Conservation (phyloP, 2,888 invertebrate species). For the Callimorpha dominula region DNA sequence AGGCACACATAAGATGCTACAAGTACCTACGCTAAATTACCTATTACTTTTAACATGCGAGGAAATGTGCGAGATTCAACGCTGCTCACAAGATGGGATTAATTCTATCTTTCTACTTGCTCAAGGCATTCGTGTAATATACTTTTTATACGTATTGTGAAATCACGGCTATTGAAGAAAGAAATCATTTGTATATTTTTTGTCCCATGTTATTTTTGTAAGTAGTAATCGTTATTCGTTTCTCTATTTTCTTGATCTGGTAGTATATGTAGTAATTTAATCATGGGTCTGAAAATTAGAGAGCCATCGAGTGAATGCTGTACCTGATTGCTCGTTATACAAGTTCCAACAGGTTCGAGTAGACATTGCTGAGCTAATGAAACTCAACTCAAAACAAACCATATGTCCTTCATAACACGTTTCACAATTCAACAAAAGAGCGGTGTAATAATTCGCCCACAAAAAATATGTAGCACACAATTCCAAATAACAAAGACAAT, state of each 20-base stretch:
- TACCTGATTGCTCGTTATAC: background rate
- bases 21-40: conserved; percentile 37
- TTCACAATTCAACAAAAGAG: background rate
- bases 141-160: too few species aligned
- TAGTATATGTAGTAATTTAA: too few species aligned
- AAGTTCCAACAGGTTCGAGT: background rate
- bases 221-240: too few species aligned
- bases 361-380: background rate
- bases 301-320: background rate
- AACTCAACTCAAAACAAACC: background rate
- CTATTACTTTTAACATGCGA: conserved; percentile 46
- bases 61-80: conserved; percentile 33
- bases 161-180: too few species aligned
- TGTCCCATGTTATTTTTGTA: too few species aligned
- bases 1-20: conserved; percentile 36
- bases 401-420: background rate
- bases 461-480: conserved; percentile 32
- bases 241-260: too few species aligned
- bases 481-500: conserved; percentile 46
- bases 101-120: background rate
- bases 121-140: background rate
- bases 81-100: conserved; percentile 20
- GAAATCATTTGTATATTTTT: too few species aligned
- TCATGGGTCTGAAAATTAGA: too few species aligned
- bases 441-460: background rate